Evolutionary conservation across 2,888 invertebrate species (phyloP).

Genomic region (Apomyelois bistriatella): DNA sequence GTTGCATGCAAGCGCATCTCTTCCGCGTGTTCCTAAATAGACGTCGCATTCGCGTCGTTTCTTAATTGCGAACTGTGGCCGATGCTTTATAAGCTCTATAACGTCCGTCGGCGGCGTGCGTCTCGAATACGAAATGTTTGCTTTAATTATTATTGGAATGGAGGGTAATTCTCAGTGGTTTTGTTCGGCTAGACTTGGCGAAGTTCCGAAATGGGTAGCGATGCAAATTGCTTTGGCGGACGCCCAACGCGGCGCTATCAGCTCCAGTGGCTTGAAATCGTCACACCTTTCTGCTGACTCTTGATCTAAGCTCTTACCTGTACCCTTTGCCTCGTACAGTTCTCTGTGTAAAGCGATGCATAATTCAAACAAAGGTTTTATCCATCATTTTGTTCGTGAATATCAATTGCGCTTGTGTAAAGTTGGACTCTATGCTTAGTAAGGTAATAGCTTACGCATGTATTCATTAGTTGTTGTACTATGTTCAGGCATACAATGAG

Average conservation of each 20-base stretch:
- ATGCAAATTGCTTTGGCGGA: constrained; percentile 79
- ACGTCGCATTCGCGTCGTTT: constrained; percentile 67
- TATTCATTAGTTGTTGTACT: constrained; percentile 21
- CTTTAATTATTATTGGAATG: constrained; percentile 81
- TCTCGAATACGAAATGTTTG: constrained; percentile 76
- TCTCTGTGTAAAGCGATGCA: not conserved
- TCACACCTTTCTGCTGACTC: constrained; percentile 55
- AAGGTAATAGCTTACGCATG: not conserved
- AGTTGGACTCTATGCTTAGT: too few relatives aligned
- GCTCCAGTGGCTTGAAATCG: constrained; percentile 48
- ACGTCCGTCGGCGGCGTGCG: constrained; percentile 70
- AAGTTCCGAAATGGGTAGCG: constrained; percentile 79
- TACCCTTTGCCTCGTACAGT: not conserved
- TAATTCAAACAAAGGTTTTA: not conserved
- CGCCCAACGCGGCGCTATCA: constrained; percentile 76
- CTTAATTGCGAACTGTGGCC: constrained; percentile 74
- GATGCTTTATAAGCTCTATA: constrained; percentile 79
- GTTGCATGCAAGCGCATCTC: constrained; percentile 73
- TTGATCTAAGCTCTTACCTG: constrained; percentile 36
- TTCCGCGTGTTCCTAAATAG: constrained; percentile 77
- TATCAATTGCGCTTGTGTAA: too few relatives aligned
- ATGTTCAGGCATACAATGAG: constrained; percentile 28
- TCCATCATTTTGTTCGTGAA: not conserved
- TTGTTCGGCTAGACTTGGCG: constrained; percentile 81
- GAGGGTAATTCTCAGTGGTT: constrained; percentile 79